Evolutionary conservation across 2,888 invertebrate species (phyloP).

Genomic region (Sphinx pinastri): DNA sequence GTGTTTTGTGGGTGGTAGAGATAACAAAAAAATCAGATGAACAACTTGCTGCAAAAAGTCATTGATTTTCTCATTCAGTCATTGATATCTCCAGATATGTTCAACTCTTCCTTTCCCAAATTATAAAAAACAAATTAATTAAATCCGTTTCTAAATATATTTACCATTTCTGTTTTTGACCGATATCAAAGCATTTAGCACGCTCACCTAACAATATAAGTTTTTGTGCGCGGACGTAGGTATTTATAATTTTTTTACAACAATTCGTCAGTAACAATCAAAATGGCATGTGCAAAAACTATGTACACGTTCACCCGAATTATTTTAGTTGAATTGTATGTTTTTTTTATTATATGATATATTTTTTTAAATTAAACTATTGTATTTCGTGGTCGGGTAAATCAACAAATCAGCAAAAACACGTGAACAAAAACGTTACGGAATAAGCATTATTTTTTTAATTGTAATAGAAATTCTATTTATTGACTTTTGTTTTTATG

Average conservation of each 20-base stretch:
- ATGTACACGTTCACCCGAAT: slow-evolving; percentile 25
- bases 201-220: slow-evolving; percentile 9
- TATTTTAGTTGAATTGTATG: slow-evolving; percentile 15
- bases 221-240: slow-evolving; percentile 9
- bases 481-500: background rate
- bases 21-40: too few relatives aligned
- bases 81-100: too few relatives aligned
- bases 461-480: background rate
- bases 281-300: slow-evolving; percentile 12
- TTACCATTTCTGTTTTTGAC: background rate
- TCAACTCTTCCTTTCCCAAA: too few relatives aligned
- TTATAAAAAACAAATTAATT: background rate
- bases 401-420: background rate
- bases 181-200: slow-evolving; percentile 9
- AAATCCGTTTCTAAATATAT: background rate
- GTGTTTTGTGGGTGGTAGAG: too few relatives aligned
- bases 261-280: slow-evolving; percentile 11
- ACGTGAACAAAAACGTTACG: background rate
- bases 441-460: background rate
- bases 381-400: background rate
- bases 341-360: slow-evolving; percentile 3
- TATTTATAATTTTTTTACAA: slow-evolving; percentile 10
- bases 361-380: background rate
- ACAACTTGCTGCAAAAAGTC: too few relatives aligned
- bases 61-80: too few relatives aligned